These are phyloP conservation scores for Rhorus exstirpatorius DNA, from an alignment of 2,888 invertebrate genomes.

Conservation along the genomic window DNA sequence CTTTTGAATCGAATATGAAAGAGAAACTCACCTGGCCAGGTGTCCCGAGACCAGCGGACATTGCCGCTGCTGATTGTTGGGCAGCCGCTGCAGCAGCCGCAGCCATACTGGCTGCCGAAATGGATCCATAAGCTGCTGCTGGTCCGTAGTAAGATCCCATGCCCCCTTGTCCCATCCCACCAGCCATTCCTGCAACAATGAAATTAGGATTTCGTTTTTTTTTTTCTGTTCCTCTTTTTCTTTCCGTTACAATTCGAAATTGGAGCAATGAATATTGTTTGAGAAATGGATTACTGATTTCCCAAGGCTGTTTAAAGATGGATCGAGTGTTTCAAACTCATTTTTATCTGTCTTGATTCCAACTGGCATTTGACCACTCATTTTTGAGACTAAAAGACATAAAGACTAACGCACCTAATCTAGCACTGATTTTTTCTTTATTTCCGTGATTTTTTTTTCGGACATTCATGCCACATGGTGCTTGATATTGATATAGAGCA, in stretches of 20 bases:
- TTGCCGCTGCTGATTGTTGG: slow-evolving; percentile 89
- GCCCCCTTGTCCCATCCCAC: slow-evolving; percentile 89
- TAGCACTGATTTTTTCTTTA: too few relatives aligned
- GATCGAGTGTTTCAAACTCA: too few relatives aligned
- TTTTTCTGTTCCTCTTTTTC: not conserved
- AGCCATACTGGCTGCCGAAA: slow-evolving; percentile 91
- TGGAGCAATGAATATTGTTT: not conserved
- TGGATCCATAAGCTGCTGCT: slow-evolving; percentile 91
- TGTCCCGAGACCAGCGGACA: slow-evolving; percentile 90
- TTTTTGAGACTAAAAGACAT: too few relatives aligned
- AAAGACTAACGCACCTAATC: too few relatives aligned
- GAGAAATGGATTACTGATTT: slow-evolving; percentile 1
- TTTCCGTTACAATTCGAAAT: not conserved
- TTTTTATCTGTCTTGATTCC: too few relatives aligned
- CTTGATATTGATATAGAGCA: too few relatives aligned
- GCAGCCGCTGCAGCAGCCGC: slow-evolving; percentile 91
- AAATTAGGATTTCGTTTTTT: slow-evolving; percentile 30
- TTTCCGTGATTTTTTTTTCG: too few relatives aligned
- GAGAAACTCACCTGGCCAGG: slow-evolving; percentile 89
- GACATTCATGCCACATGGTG: too few relatives aligned
- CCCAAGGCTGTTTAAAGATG: too few relatives aligned
- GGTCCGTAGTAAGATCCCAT: slow-evolving; percentile 91
- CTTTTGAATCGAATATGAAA: slow-evolving; percentile 65
- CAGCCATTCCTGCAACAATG: slow-evolving; percentile 89
- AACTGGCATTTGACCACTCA: too few relatives aligned